Base-by-base conservation (phyloP, 2,888 invertebrate species). In the Teinopalpus imperialis region DNA sequence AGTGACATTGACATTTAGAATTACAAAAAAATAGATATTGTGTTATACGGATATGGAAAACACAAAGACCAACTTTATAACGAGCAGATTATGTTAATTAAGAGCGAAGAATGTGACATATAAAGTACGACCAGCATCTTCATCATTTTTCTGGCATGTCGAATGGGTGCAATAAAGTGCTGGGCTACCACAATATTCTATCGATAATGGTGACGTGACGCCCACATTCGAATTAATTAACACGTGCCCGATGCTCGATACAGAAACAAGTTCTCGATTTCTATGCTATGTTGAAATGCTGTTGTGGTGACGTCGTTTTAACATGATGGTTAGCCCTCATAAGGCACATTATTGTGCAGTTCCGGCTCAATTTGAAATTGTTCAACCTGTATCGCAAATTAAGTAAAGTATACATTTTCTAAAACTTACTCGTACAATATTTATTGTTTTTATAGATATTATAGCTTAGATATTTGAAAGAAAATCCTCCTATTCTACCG, bases 151-250 rank as follows among this genome's bases (percentile, higher is more conserved):
- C 61, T 74, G 73, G 67, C 73, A 76, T 70, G 74, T 74, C 63
- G 74, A 66, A 81, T 74, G 53, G 74, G 51, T 53, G 69, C 69
- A 65, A 81, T 82, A 85, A 83, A 85, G 69, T 74, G 73, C 66
- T 74, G 79, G 70, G 79, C 82, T 82, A 81, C 81, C 78, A 82
- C 77, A 82, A 78, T 72, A 80, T 81, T 79, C 72, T 77, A 73
- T 82, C 81, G 78, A 81, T 81, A 80, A 81, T 81, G 71, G 76
- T 68, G 64, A 68, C 67, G 66, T 66, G 62, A 77, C 86, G 81
- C 86, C 86, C 74, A 85, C 85, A 69, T 75, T 69, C 61, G 80
- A 81, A 83, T 85, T 85, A 86, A 87, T 87, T 87, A 87, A 81
- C 85, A 83, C 77, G 65, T 74, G 61, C 56, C 57, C 64, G 72